Percentiles rank a stretch among this genome's conserved stretches.
phyloP scores from a whole-genome alignment of 2,797 vertebrate genomes.

The Rhinella marina region DNA sequence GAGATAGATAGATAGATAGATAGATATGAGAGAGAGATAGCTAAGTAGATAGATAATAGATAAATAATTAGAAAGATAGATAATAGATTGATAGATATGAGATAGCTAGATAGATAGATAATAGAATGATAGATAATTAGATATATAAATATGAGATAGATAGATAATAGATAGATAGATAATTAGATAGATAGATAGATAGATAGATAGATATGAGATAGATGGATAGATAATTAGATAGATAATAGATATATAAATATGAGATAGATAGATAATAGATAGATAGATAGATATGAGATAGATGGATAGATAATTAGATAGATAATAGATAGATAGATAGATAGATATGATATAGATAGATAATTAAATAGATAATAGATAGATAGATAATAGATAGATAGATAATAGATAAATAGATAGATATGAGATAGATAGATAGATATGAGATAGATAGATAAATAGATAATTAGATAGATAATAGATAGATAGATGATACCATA shows the following conservation, averaged over 20 bases:
- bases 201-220: not conserved
- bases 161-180: not conserved
- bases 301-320: not conserved
- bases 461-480: no score
- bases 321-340: not conserved
- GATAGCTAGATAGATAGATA: not conserved
- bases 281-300: not conserved
- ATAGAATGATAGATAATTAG: not conserved
- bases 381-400: not conserved
- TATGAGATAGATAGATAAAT: no score
- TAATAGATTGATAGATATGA: no score
- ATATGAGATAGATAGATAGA: no score
- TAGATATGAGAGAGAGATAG: not conserved
- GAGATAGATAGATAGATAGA: slow-evolving; percentile 1
- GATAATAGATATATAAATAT: not conserved
- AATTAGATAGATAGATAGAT: not conserved
- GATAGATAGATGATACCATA: not conserved
- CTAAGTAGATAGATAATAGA: not conserved
- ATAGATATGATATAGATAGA: not conserved
- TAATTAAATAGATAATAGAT: not conserved
- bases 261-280: not conserved
- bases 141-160: no score
- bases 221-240: slow-evolving; percentile 5
- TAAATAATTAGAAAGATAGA: not conserved
- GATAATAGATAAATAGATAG: no score